Conservation (phyloP, 1,140 invertebrate species). For the Trinorchestia longiramus region DNA sequence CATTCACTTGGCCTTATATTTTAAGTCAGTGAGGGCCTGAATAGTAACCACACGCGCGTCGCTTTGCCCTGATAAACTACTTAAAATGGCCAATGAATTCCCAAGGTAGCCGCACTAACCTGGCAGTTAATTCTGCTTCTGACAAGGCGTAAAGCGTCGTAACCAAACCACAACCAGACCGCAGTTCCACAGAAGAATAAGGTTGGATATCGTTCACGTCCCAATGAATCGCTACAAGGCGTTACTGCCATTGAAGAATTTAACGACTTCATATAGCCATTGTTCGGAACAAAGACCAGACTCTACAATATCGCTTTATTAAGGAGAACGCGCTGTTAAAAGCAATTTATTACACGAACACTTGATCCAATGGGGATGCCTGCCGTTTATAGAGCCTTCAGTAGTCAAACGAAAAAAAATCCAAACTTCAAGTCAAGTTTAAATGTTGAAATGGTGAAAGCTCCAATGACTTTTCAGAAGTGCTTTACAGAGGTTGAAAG, state of each 20-base stretch:
- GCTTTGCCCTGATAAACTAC: slow-evolving; percentile 30
- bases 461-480: background rate
- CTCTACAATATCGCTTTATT: slow-evolving; percentile 21
- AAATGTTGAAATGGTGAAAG: background rate
- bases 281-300: slow-evolving; percentile 17
- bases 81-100: background rate
- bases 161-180: background rate
- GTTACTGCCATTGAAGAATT: slow-evolving; percentile 8
- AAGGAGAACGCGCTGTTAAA: background rate
- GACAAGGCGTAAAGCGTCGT: background rate
- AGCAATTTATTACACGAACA: background rate
- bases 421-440: background rate
- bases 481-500: background rate
- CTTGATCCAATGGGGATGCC: background rate
- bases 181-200: background rate
- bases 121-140: slow-evolving; percentile 14
- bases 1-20: background rate
- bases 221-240: background rate
- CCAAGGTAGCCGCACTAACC: background rate
- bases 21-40: background rate
- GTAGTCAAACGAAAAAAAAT: background rate
- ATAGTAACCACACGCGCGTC: background rate
- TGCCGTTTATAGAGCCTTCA: background rate
- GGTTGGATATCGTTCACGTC: background rate
- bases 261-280: slow-evolving; percentile 1